Percentiles rank a stretch among this genome's conserved stretches.
Conservation (phyloP, 2,113 vertebrate genomes). For the Alethe diademata region DNA sequence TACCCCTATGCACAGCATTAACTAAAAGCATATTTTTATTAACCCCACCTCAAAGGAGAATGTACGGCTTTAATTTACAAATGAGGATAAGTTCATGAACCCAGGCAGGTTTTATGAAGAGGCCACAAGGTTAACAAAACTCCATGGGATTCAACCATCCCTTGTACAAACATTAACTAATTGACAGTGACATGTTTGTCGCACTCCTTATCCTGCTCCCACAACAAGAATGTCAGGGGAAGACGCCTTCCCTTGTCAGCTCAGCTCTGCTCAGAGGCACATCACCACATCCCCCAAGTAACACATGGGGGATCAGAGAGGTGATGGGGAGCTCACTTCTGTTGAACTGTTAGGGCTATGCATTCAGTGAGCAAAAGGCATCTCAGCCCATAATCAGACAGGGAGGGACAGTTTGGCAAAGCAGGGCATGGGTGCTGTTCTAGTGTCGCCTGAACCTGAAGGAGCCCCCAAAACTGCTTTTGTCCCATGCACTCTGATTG, state of each 20-base stretch:
- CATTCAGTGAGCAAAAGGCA: background rate
- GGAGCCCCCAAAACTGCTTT: background rate
- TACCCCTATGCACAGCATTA: background rate
- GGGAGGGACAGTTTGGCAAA: background rate
- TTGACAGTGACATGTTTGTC: conserved; percentile 37
- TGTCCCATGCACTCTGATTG: background rate
- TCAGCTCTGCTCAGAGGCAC: background rate
- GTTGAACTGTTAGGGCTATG: background rate
- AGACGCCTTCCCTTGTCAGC: background rate
- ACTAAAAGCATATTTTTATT: background rate
- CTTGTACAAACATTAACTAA: conserved; percentile 46
- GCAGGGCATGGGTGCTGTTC: fast-evolving
- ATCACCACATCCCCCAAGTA: background rate
- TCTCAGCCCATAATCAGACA: background rate
- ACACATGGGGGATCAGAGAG: background rate
- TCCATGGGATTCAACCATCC: background rate
- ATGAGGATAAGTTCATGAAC: conserved; percentile 31
- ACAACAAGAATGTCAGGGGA: background rate
- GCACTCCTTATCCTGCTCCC: background rate
- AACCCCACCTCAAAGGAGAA: background rate
- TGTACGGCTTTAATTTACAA: background rate
- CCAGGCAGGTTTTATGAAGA: conserved; percentile 20
- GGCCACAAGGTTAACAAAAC: conserved; percentile 47
- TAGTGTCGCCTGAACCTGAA: background rate
- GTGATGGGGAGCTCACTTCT: background rate